Base-by-base conservation (phyloP, 2,888 invertebrate genomes). In the Agriotes lineatus region DNA sequence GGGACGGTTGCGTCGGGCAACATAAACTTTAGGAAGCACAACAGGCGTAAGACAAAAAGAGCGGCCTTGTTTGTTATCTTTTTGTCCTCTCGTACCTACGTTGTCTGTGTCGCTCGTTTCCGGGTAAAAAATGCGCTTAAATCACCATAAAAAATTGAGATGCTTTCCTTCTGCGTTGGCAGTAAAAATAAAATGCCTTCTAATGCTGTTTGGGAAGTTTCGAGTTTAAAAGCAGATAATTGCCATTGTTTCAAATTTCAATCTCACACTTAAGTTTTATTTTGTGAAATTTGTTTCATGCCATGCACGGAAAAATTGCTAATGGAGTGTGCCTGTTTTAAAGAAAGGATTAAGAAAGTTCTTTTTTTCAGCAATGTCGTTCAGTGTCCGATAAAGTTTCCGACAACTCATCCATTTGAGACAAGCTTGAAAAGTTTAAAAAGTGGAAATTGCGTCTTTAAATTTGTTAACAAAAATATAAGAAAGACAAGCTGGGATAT, bases 1-100 rank as follows among this genome's bases (percentile, higher is more conserved):
- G 58, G 67, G 67, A 66, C 70, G 61, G 63, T 62, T 70, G 42
- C 63, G 58, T 44, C 30, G 45, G 44, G 37, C 20, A 18, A 59
- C 42, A 45, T 42, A 57, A 57, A 59, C 19, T 59, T 59, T 59
- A 10, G 59, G 9, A 16, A 25, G 42, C 57, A 57, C 57, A 57
- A 57, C 57, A 57, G 45, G 45, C 44, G 59, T 30, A 45, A 59
- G 44, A 59, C 45, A 59, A 59, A 59, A 59, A 59, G 59, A 45
- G 19, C 56, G 20, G 25, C 42, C 45, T 42, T 59, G 59, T 59
- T 59, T 59, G 59, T 59, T 59, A 59, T 59, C 59, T 59, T 59
- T 45, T 59, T 59, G 56, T 39, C 14, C 56, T 56, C 22, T 37
- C 39, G 37, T 56, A 56, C 56, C 56, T 56, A 20, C 39, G 39